Base-by-base conservation (phyloP, 2,797 vertebrate genomes). In the Anguilla marmorata region DNA sequence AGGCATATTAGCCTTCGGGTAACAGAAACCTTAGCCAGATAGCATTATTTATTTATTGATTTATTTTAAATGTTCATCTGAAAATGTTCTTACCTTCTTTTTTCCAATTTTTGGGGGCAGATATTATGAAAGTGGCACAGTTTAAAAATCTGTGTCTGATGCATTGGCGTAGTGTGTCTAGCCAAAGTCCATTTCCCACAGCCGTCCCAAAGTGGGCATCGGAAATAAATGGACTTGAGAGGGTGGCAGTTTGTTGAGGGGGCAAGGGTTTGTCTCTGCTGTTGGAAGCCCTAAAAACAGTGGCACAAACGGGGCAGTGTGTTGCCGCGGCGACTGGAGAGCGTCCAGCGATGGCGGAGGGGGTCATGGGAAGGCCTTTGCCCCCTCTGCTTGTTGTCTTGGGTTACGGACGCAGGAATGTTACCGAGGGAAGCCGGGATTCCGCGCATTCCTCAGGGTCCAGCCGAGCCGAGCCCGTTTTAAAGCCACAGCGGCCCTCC, bases 291-390 rank as follows among this genome's bases (percentile, higher is more conserved):
- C 24, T 4, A n/a, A 41, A 52, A 50, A 50, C 48, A 50, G 24
- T 16, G 3, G 24, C 82, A 41, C 69, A 45, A 69, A 85, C 5
- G 58, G 48, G 24, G 41, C 27, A 72, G 41, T 69, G 84, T 37
- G 33, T 79, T 21, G 16, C 33, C 82, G 33, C 21, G 48, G 41
- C 9, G 0, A 83, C 5, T 86, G 88, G 90, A 88, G 91, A 86
- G 80, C 88, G 89, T 69, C 69, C 82, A 41, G 52, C 48, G 16
- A 76, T 76, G 79, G 50, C 60, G 3, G 50, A 88, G 90, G 93
- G 93, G 93, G 94, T 96, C 95, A 91, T 88, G 91, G 90, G 93
- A 95, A 95, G 94, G 91, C 93, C 92, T 94, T 90, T 24, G 84
- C 87, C 85, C 88, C 45, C 24, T 83, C 80, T 83, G 93, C 88